Base-by-base conservation (phyloP, 2,113 vertebrate species). In the Macaca nemestrina region DNA sequence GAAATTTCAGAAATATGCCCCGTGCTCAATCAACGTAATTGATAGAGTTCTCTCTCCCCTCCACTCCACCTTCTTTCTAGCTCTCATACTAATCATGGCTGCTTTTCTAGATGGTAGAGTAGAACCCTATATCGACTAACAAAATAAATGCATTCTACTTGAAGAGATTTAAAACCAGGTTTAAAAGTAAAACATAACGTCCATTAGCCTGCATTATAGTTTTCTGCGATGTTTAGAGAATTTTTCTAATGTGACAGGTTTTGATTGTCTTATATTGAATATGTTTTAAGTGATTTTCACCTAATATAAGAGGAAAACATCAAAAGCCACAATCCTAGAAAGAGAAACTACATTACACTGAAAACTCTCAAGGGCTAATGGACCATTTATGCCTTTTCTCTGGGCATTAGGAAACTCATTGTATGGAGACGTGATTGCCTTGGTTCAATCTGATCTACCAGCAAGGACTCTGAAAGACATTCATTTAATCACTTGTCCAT, bases 401-500 rank as follows among this genome's bases (percentile, higher is more conserved):
- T 85, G 87, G 67, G 68, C 61, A 76, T 59, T 50, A 32, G 72
- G 81, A 70, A 82, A 68, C 55, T 84, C 48, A 55, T 55, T 95
- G 92, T 84, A n/a, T 0, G 8, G 40, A 88, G 38, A 68, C 38
- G 30, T 12, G 35, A 72, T 81, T 43, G 35, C 73, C 43, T 95
- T 84, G 70, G 78, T 67, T 91, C 43, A 82, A 67, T 94, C 67
- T 94, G 78, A 91, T 88, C 52, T 57, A 87, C 81, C 81, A 91
- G 67, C 72, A 90, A 97, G n/a, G 78, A 94, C 67, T 85, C 76
- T 50, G 50, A 91, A 94, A 82, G 72, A 57, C 32, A 55, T 82
- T 91, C 38, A 76, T 88, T 73, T 76, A 81, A 90, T 87, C 88
- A 88, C 88, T 94, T 82, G 57, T 95, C 43, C 94, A 88, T 95